Percentiles rank a stretch among this genome's conserved stretches.
Evolutionary conservation across 2,888 invertebrate genomes (phyloP).

Genomic region (Parnassius mnemosyne): DNA sequence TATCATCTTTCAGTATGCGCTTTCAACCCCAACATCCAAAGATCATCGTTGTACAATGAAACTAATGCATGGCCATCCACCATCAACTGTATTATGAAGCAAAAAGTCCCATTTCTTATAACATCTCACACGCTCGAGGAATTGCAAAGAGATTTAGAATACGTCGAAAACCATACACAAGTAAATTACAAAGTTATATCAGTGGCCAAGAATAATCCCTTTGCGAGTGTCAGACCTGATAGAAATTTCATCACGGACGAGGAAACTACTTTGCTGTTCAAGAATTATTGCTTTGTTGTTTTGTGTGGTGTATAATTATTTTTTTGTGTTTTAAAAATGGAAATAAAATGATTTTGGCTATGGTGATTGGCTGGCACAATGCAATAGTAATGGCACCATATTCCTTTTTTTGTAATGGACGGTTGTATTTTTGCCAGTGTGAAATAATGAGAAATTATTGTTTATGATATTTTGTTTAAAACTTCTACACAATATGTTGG

Average conservation of each 20-base stretch:
- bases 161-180: slow-evolving; percentile 73
- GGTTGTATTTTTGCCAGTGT: no score
- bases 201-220: slow-evolving; percentile 82
- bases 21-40: slow-evolving; percentile 86
- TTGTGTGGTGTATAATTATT: slow-evolving; percentile 54
- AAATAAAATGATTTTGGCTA: no score
- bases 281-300: slow-evolving; percentile 84
- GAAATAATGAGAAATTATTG: no score
- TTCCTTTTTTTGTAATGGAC: no score
- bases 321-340: not conserved
- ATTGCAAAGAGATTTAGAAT: slow-evolving; percentile 81
- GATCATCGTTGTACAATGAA: slow-evolving; percentile 82
- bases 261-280: slow-evolving; percentile 84
- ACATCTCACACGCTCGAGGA: slow-evolving; percentile 86
- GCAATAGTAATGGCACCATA: no score
- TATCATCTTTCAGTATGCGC: slow-evolving; percentile 80
- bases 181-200: slow-evolving; percentile 71
- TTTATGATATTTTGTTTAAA: no score
- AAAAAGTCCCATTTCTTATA: slow-evolving; percentile 81
- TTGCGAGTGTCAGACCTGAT: slow-evolving; percentile 85
- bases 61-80: slow-evolving; percentile 85
- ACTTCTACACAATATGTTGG: no score
- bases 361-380: no score
- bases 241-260: slow-evolving; percentile 88
- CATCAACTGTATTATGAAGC: slow-evolving; percentile 77